These are phyloP conservation scores for Hyposoter dolosus DNA, from an alignment of 2,888 invertebrate species.

Conservation along the genomic window DNA sequence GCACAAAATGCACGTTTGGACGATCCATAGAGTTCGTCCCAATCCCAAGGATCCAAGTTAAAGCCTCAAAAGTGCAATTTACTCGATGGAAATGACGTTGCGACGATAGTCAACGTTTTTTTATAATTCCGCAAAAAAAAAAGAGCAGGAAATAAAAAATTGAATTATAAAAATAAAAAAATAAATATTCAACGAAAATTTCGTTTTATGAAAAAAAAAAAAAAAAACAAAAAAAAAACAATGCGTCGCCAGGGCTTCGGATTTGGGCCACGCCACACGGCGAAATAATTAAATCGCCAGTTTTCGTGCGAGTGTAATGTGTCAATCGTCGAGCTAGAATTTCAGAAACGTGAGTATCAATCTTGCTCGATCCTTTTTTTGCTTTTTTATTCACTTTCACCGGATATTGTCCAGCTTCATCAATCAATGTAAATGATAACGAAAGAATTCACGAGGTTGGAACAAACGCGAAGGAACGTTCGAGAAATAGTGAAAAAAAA, in stretches of 20 bases:
- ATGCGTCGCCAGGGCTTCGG: constrained; percentile 10
- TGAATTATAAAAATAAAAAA: no score
- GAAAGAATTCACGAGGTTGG: background rate
- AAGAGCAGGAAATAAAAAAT: background rate
- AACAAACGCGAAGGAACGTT: background rate
- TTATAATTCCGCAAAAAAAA: no score
- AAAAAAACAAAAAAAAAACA: background rate
- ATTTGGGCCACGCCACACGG: constrained; percentile 36
- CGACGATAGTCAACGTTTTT: no score
- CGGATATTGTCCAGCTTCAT: background rate
- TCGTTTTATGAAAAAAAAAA: background rate
- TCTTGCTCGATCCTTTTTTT: no score
- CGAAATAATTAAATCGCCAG: constrained; percentile 37
- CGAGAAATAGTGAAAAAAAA: background rate
- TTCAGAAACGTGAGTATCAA: constrained; percentile 4
- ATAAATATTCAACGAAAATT: no score
- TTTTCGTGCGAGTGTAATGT: background rate
- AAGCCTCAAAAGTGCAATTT: background rate
- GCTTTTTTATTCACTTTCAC: background rate
- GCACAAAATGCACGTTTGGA: background rate
- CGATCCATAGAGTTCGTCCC: background rate
- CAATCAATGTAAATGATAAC: background rate
- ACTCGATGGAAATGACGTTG: constrained; percentile 19
- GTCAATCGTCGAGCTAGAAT: background rate
- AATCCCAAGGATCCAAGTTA: background rate